A percentile compares a stretch with the other conserved stretches of the same genome.
Conservation (phyloP, 2,797 vertebrate species). For the Myiotriccus ornatus region DNA sequence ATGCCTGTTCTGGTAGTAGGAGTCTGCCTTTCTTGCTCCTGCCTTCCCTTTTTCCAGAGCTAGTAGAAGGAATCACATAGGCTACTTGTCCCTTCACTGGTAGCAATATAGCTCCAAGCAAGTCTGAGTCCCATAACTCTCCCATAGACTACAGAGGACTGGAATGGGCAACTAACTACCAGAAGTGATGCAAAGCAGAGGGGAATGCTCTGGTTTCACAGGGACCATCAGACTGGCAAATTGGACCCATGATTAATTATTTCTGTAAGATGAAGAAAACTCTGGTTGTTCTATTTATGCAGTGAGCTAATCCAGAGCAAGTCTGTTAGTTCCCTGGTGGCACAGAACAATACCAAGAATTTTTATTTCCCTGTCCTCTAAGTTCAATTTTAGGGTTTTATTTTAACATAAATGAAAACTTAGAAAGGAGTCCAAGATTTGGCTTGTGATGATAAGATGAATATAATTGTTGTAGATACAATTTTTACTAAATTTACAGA, state of each 20-base stretch:
- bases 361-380: not conserved
- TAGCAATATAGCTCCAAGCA: not conserved
- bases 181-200: not conserved
- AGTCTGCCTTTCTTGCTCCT: not conserved
- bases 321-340: not conserved
- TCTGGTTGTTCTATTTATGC: not conserved
- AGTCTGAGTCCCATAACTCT: not conserved
- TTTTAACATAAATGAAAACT: not conserved
- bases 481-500: not conserved
- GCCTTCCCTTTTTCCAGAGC: not conserved
- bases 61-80: not conserved
- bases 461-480: not conserved
- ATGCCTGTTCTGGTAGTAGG: not conserved
- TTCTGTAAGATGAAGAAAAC: not conserved
- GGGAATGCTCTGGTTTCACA: not conserved
- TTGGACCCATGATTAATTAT: not conserved
- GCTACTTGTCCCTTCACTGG: not conserved
- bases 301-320: not conserved
- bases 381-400: not conserved
- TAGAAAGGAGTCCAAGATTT: not conserved
- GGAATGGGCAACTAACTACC: not conserved
- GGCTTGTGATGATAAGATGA: not conserved
- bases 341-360: not conserved
- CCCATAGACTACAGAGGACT: not conserved
- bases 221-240: not conserved